A percentile compares a stretch with the other conserved stretches of the same genome.
phyloP scores from a whole-genome alignment of 2,113 vertebrate species.

The Myotis lucifugus region DNA sequence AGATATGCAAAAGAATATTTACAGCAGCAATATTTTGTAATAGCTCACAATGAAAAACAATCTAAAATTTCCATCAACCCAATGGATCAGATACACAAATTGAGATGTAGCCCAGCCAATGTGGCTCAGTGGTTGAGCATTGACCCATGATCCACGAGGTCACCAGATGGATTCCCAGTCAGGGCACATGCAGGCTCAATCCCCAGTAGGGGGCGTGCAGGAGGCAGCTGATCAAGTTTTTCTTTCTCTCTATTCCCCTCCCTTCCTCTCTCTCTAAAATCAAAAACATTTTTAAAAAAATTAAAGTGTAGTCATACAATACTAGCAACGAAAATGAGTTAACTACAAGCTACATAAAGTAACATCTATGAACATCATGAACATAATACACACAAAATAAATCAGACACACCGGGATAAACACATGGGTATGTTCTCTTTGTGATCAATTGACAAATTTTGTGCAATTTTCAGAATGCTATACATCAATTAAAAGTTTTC shows the following conservation, averaged over 20 bases:
- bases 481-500: neutral
- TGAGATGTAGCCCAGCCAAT: neutral
- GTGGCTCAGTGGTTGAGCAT: too few relatives aligned
- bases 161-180: too few relatives aligned
- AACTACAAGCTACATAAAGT: neutral
- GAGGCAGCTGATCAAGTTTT: too few relatives aligned
- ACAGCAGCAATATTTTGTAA: neutral
- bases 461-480: neutral
- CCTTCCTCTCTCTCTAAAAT: too few relatives aligned
- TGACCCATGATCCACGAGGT: too few relatives aligned
- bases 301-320: neutral
- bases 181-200: too few relatives aligned
- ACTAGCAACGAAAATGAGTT: neutral
- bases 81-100: neutral
- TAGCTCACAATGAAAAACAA: neutral
- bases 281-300: neutral
- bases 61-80: neutral
- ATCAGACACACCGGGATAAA: neutral
- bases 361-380: neutral
- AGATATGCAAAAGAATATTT: neutral
- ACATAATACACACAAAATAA: neutral
- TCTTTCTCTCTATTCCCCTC: too few relatives aligned
- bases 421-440: neutral
- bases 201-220: too few relatives aligned
- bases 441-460: neutral